Evolutionary conservation across 1,140 invertebrate species (phyloP), one percentile per base, ranked within the genome.

Genomic region (Archegozetes longisetosus): DNA sequence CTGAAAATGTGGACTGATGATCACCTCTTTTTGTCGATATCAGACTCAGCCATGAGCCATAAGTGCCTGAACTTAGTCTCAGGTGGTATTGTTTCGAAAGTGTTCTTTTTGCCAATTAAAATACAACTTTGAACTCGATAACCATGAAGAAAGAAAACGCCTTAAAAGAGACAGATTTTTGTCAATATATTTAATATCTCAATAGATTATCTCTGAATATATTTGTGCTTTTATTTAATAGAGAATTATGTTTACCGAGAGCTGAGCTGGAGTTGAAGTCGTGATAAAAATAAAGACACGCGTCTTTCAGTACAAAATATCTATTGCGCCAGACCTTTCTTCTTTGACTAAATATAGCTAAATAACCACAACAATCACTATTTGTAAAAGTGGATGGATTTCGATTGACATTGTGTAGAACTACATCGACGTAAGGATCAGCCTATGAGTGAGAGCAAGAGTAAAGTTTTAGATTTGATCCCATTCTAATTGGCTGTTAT

Each of bases 241-340:
- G 52, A 54, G 28, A 22, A 17, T 48, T 52, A 32, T 32, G 72
- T 71, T 70, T 73, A 90, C 86, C 91, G 70, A 90, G 84, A 64
- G 90, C 87, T 69, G 77, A 82, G 66, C 84, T 84, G 61, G 88
- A 84, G 68, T 85, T 85, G 14, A 80, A 81, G 70, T 91, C 86
- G 65, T 84, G 82, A 73, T 92, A 96, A 73, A 94, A 91, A 75
- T 92, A 96, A 13, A 96, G 77, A 66, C 87, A 91, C 50, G 90
- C 91, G 73, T 95, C 89, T 72, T 95, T 95, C 3, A 96, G 78
- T 23, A 96, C 84, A 75, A 91, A 95, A 75, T 92, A 95, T 50
- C 90, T 79, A 66, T 84, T 82, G 60, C 83, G 85, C 90, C 90
- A 96, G 51, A 78, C 82, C 74, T 84, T 88, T 27, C 47, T 47